Evolutionary conservation across 2,888 invertebrate species (phyloP), one percentile per base, ranked within the genome.

Genomic region (Nephrotoma appendiculata): DNA sequence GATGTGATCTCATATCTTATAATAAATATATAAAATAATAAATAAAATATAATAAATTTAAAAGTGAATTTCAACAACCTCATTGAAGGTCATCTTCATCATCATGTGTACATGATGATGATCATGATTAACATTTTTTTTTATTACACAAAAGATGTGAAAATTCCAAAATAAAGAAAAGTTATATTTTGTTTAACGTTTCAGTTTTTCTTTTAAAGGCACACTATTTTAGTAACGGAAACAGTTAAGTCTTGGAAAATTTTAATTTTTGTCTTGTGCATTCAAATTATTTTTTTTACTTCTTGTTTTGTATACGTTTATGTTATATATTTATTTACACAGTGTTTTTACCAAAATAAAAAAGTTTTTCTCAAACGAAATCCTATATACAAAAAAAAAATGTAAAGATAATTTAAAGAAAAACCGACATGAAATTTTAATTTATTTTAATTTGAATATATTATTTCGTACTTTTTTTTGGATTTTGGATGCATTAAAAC

Each of bases 141-240:
- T 52, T 57, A 11, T 71, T 31, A 71, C 71, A 71, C 71, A 71
- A 71, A 71, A 71, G 71, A 71, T 71, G 71, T 71, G 71, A 71
- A 71, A 71, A 71, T 71, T 71, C 71, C 71, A 42, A 84, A 84
- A 84, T 84, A 84, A 42, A 12, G 41, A 83, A 83, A 83, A 42
- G 12, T 83, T 83, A 48, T 31, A 57, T 31, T 71, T 71, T 71
- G 71, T 71, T 71, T 71, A 71, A 71, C 31, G 31, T 71, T 52
- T 52, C 15, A 15, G 4, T 52, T 52, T 52, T 71, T 71, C 31
- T 11, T 71, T 71, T 71, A 31, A 71, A 31, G 71, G 31, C 71
- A 84, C 84, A 84, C 84, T 84, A 84, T 84, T 84, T 84, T 84
- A 7, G 84, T 84, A 84, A 84, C 84, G 84, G 84, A 84, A 84